Evolutionary conservation across 2,888 invertebrate species (phyloP).

Genomic region (Bursaphelenchus okinawaensis): DNA sequence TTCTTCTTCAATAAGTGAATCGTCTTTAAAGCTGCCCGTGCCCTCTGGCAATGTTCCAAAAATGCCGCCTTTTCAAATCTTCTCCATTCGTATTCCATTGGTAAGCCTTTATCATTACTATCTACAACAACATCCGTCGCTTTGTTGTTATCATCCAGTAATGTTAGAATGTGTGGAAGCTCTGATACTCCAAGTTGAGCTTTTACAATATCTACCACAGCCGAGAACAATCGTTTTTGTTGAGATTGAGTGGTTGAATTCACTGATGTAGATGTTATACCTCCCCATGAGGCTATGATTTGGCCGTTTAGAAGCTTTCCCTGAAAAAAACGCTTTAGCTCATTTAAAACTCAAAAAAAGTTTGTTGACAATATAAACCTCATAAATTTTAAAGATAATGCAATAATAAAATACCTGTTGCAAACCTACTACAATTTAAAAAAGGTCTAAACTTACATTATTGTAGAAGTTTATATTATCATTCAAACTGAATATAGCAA

Average conservation of each 20-base stretch:
- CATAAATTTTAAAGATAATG: too few relatives aligned
- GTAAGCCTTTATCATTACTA: neutral
- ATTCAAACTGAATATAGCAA: constrained; percentile 19
- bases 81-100: constrained; percentile 7
- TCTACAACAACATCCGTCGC: neutral
- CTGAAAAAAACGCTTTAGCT: too few relatives aligned
- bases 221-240: neutral
- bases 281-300: constrained; percentile 51
- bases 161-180: neutral
- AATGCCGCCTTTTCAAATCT: constrained; percentile 5
- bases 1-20: constrained; percentile 23
- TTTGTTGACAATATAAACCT: too few relatives aligned
- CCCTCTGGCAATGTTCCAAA: constrained; percentile 1
- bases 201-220: constrained; percentile 3
- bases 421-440: too few relatives aligned
- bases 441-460: constrained; percentile 14
- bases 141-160: neutral
- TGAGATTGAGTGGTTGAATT: neutral
- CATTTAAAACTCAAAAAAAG: too few relatives aligned
- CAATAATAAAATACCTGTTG: too few relatives aligned
- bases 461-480: neutral
- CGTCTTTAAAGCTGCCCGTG: neutral
- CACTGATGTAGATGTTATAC: constrained; percentile 24
- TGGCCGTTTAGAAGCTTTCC: constrained; percentile 32
- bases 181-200: neutral